A percentile compares a stretch with the other conserved stretches of the same genome.
Evolutionary conservation across 2,888 invertebrate species (phyloP).

Genomic region (Autographa pulchrina): DNA sequence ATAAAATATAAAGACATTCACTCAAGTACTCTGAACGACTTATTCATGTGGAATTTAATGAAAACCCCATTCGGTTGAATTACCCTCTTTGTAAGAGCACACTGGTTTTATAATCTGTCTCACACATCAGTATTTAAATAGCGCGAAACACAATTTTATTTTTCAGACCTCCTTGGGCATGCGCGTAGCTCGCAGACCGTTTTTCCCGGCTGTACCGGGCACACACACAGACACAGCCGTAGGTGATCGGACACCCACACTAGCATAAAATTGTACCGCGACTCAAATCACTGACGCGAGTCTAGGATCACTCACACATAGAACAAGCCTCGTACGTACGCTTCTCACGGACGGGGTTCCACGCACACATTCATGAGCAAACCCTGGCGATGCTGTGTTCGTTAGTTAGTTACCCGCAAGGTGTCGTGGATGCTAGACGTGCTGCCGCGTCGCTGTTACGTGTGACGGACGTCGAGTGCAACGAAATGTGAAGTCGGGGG

Average conservation of each 20-base stretch:
- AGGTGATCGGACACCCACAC: conserved; percentile 77
- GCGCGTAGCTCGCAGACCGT: conserved; percentile 68
- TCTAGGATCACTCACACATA: conserved; percentile 74
- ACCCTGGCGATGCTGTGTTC: conserved; percentile 79
- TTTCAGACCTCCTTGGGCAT: conserved; percentile 72
- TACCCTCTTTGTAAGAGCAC: conserved; percentile 61
- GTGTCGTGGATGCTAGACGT: conserved; percentile 56
- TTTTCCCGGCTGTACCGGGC: conserved; percentile 72
- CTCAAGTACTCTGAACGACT: conserved; percentile 34
- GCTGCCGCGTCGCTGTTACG: conserved; percentile 31
- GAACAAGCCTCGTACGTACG: conserved; percentile 51
- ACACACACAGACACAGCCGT: conserved; percentile 67
- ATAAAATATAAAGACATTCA: conserved; percentile 56
- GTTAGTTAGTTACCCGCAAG: conserved; percentile 73
- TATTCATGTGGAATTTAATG: conserved; percentile 57
- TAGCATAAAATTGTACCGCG: conserved; percentile 59
- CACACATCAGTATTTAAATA: conserved; percentile 76
- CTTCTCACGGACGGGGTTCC: conserved; percentile 57
- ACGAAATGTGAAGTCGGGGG: conserved; percentile 55
- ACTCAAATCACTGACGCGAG: conserved; percentile 74
- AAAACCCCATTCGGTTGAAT: conserved; percentile 63
- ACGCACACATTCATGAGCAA: conserved; percentile 72
- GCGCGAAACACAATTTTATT: conserved; percentile 77
- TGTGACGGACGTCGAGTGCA: conserved; percentile 50
- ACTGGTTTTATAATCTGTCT: conserved; percentile 69